phyloP scores from a whole-genome alignment of 2,113 vertebrate genomes.

The Cheirogaleus medius region DNA sequence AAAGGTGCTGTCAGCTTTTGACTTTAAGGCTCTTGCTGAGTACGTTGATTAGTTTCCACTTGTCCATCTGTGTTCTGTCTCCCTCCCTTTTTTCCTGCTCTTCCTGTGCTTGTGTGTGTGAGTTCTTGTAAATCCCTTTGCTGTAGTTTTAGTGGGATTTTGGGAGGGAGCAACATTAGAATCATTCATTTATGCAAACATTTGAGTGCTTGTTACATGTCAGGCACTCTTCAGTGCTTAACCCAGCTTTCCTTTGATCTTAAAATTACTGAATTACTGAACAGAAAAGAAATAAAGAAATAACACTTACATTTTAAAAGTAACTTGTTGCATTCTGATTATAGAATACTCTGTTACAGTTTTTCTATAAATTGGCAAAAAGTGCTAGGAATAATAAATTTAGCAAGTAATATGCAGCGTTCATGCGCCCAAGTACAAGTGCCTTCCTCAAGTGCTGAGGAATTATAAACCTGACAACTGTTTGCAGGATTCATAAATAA shows the following conservation, averaged over 20 bases:
- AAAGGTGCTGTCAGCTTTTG: not conserved
- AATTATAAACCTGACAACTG: not conserved
- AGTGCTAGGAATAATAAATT: not conserved
- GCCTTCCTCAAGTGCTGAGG: not conserved
- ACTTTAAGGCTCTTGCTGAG: not conserved
- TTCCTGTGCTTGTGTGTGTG: not conserved
- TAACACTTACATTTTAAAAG: not conserved
- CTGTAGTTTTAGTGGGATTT: not conserved
- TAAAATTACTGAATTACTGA: not conserved
- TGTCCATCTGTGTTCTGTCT: not conserved
- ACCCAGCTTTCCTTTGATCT: not conserved
- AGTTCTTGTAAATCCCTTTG: not conserved
- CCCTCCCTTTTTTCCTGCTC: not conserved
- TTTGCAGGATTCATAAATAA: constrained; percentile 23
- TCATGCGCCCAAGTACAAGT: not conserved
- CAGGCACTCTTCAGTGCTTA: not conserved
- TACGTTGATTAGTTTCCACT: not conserved
- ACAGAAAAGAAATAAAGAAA: not conserved
- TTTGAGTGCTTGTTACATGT: not conserved
- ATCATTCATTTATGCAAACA: not conserved
- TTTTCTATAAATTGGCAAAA: constrained; percentile 10
- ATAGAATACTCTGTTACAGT: not conserved
- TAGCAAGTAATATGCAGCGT: not conserved
- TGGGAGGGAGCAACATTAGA: not conserved
- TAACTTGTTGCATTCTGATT: not conserved